These are phyloP conservation scores for Prionchulus punctatus DNA, from an alignment of 2,888 invertebrate species.

Conservation along the genomic window DNA sequence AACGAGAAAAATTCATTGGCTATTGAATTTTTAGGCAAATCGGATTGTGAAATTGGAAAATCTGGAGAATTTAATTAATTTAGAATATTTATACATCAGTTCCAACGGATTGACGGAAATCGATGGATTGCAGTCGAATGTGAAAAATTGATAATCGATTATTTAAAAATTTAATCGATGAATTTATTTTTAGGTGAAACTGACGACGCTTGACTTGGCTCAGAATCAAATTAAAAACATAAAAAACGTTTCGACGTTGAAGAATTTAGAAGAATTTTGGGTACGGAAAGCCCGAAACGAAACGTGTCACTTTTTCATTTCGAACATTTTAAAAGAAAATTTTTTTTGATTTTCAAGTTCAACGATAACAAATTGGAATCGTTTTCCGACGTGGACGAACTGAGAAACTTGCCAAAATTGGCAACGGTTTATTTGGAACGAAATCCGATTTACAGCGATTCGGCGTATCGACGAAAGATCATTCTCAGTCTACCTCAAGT, in stretches of 20 bases:
- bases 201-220: slow-evolving; percentile 77
- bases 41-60: slow-evolving; percentile 71
- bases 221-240: slow-evolving; percentile 64
- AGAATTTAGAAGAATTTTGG: slow-evolving; percentile 81
- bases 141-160: too few relatives aligned
- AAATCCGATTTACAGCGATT: slow-evolving; percentile 60
- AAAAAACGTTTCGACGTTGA: slow-evolving; percentile 58
- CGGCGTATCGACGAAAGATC: slow-evolving; percentile 74
- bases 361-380: slow-evolving; percentile 73
- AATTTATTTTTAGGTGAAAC: slow-evolving; percentile 20
- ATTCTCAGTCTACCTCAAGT: slow-evolving; percentile 68
- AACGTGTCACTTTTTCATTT: background rate
- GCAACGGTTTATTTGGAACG: slow-evolving; percentile 77
- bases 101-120: slow-evolving; percentile 69
- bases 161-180: too few relatives aligned
- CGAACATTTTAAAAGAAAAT: too few relatives aligned
- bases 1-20: background rate
- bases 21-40: slow-evolving; percentile 48
- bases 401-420: slow-evolving; percentile 42
- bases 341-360: slow-evolving; percentile 45
- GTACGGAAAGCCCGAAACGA: slow-evolving; percentile 40
- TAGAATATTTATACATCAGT: slow-evolving; percentile 77
- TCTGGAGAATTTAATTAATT: slow-evolving; percentile 50
- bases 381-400: slow-evolving; percentile 56
- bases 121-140: slow-evolving; percentile 55